Percentiles rank a stretch among this genome's conserved stretches.
Conservation (phyloP, 1,140 invertebrate species). For the Bombyx mori region DNA sequence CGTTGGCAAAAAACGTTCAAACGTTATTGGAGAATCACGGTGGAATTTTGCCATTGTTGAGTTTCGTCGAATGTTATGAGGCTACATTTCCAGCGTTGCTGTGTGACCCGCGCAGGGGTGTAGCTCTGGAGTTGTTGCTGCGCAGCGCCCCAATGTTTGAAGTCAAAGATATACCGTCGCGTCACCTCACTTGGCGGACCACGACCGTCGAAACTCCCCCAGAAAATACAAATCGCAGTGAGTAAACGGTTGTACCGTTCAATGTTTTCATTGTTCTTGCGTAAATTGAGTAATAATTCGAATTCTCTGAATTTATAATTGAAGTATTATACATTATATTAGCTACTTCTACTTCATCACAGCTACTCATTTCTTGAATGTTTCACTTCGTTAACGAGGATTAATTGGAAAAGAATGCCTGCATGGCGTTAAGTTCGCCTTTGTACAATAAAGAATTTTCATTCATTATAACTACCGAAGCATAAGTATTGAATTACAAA, state of each 20-base stretch:
- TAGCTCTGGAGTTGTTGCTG: slow-evolving; percentile 86
- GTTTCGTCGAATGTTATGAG: slow-evolving; percentile 84
- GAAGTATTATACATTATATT: too few species aligned
- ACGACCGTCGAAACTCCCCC: slow-evolving; percentile 16
- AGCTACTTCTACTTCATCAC: too few species aligned
- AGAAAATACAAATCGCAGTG: slow-evolving; percentile 22
- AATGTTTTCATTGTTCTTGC: too few species aligned
- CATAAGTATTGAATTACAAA: not conserved
- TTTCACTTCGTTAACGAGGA: too few species aligned
- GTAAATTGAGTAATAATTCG: too few species aligned
- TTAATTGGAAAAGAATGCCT: too few species aligned
- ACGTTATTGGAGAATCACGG: slow-evolving; percentile 72
- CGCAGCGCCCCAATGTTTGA: slow-evolving; percentile 78
- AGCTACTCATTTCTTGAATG: too few species aligned
- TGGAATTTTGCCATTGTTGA: slow-evolving; percentile 64
- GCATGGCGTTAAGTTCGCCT: too few species aligned
- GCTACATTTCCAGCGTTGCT: slow-evolving; percentile 76
- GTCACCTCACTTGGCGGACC: slow-evolving; percentile 41
- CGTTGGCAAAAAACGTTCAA: slow-evolving; percentile 76
- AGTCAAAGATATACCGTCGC: slow-evolving; percentile 43
- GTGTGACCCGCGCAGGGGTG: slow-evolving; percentile 73
- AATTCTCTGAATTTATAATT: too few species aligned
- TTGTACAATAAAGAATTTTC: too few species aligned
- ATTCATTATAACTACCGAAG: too few species aligned
- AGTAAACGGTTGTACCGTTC: slow-evolving; percentile 9